Evolutionary conservation across 2,797 vertebrate species (phyloP), one percentile per base, ranked within the genome.

Genomic region (Atherinosoma microstoma): DNA sequence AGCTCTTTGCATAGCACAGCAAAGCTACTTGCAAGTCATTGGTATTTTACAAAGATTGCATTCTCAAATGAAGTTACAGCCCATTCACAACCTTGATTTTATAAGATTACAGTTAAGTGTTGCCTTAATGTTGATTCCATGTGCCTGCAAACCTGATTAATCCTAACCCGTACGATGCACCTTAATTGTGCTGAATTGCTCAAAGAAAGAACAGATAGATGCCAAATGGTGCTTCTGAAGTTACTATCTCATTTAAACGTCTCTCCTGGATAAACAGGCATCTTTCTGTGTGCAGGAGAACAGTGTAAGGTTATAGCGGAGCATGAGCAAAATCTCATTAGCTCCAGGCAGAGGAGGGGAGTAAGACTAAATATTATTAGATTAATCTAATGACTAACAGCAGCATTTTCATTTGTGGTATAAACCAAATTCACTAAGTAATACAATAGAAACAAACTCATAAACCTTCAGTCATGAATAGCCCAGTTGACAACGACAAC

Each of bases 301-400:
- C 62, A 82, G 82, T 72, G 64, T 78, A 78, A 91, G 91, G 84
- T 87, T 87, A 85, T 83, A 65, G 74, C 59, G 57, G 69, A 85
- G 82, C 88, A 87, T 51, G 72, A 79, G 75, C 77, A 83, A 91
- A 94, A 95, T 94, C 87, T 91, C 86, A 94, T 95, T 94, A 95
- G 80, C 87, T 90, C 78, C 82, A 65, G 75, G 84, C 57, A 58
- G 85, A 90, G 30, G 82, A 89, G 78, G 73, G 85, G 80, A 91
- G 89, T 84, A 87, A 89, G 89, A 86, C 80, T 87, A 89, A 87
- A 88, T 84, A 82, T 91, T 87, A 95, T 95, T 93, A 90, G 89
- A 95, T 95, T 94, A 94, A 93, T 94, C 79, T 94, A 95, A 95
- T 94, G 92, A 94, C 91, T 75, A 89, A 91, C 94, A 73, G 92